Conservation (phyloP, 2,797 vertebrate species). For the Mallotus villosus region DNA sequence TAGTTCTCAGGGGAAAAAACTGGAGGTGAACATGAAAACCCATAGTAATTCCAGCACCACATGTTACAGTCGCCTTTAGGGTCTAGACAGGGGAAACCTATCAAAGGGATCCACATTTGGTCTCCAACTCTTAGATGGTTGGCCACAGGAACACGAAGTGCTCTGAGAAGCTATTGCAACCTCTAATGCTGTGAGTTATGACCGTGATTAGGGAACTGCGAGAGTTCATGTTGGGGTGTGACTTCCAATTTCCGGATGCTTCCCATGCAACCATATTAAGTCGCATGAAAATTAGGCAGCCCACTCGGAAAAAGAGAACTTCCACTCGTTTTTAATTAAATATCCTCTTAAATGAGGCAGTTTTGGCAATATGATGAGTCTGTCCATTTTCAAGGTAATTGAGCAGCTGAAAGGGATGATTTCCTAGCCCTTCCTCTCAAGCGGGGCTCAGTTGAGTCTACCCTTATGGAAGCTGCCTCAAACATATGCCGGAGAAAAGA, state of each 20-base stretch:
- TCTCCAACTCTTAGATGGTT: no score
- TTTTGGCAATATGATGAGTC: constrained; percentile 55
- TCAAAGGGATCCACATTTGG: no score
- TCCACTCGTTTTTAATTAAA: constrained; percentile 64
- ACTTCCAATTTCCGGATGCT: constrained; percentile 66
- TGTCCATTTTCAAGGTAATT: constrained; percentile 61
- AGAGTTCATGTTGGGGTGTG: constrained; percentile 54
- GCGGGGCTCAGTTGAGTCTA: constrained; percentile 8
- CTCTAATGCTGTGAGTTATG: not conserved
- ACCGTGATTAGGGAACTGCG: not conserved
- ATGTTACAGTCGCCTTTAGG: no score
- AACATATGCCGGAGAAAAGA: not conserved
- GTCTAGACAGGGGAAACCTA: no score
- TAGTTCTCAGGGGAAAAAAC: no score
- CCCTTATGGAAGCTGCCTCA: constrained; percentile 61
- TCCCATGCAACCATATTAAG: constrained; percentile 59
- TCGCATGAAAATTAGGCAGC: constrained; percentile 65
- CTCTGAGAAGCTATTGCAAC: not conserved
- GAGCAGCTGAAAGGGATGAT: constrained; percentile 56
- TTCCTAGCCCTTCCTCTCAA: constrained; percentile 42
- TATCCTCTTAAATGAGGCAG: constrained; percentile 60
- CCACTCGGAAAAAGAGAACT: constrained; percentile 74
- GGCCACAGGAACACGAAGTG: not conserved
- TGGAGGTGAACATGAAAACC: no score
- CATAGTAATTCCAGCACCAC: no score